Evolutionary conservation across 2,113 vertebrate genomes (phyloP).

Genomic region (Tachuris rubrigastra): DNA sequence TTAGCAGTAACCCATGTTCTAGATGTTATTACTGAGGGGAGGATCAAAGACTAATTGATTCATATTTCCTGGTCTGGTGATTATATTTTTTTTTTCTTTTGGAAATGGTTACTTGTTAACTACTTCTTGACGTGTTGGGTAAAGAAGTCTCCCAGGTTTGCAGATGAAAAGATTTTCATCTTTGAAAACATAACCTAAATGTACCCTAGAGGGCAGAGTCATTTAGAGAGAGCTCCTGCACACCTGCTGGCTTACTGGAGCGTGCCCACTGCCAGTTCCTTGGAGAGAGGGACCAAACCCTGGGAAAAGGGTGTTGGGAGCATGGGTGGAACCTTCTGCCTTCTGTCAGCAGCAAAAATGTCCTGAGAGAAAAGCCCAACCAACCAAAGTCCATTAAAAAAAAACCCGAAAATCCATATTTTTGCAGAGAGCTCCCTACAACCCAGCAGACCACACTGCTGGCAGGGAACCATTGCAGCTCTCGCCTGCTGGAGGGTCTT

Average conservation of each 20-base stretch:
- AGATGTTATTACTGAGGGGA: neutral
- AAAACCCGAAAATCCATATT: no score
- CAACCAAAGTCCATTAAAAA: neutral
- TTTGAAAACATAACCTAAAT: slow-evolving; percentile 53
- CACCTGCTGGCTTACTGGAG: neutral
- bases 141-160: slow-evolving; percentile 7
- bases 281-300: neutral
- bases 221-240: slow-evolving; percentile 45
- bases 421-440: neutral
- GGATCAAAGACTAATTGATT: slow-evolving; percentile 50
- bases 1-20: neutral
- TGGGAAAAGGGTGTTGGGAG: neutral
- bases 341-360: neutral
- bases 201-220: slow-evolving; percentile 69
- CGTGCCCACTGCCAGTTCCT: neutral
- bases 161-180: slow-evolving; percentile 26
- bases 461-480: neutral
- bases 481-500: neutral
- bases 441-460: neutral
- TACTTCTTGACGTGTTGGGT: neutral
- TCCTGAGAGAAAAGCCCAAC: neutral
- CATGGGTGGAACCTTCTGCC: neutral
- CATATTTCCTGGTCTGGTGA: slow-evolving; percentile 8
- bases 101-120: neutral
- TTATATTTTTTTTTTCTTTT: neutral